Base-by-base conservation (phyloP, 2,797 vertebrate species). In the Characodon lateralis region DNA sequence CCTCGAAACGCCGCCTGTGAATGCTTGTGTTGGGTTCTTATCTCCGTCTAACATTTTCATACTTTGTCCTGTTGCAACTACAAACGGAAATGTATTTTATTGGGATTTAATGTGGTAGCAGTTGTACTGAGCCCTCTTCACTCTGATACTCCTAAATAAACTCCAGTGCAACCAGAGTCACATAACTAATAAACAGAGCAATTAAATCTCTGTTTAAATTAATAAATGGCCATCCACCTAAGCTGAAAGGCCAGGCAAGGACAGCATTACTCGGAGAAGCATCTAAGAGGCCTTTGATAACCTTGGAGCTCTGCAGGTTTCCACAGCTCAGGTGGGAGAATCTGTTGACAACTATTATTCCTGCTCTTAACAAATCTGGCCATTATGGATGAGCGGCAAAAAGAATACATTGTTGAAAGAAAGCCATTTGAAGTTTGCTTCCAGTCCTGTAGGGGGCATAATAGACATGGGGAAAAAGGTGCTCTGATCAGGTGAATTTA, bases 11-110 rank as follows among this genome's bases (percentile, higher is more conserved):
- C 22, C 1, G 68, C 22, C 65, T 18, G n/a, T 35, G 22, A 35
- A 73, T 18, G 66, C 63, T 61, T 79, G 61, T 81, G 46, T 63
- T 48, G 39, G 65, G 1, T 66, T 24, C 24, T 66, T 3, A 5
- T 66, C 22, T 13, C 39, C 20, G 13, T 43, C 43, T 9, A 41
- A 26, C 24, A 1, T n/a, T 43, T 35, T 68, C 39, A n/a, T 43
- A 13, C 0, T 26, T 68, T 41, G 20, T 41, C 63, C 41, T 12
- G 10, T n/a, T 41, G 65, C 65, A 41, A 68, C 22, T 24, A 68
- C 20, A 65, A 65, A 65, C 18, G 1, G 18, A 31, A 58, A 58
- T n/a, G 22, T n/a, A 55, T 22, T 55, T 0, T 24, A 58, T 13
- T n/a, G 65, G 65, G 39, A 41, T 68, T 43, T 41, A 13, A 68